A percentile compares a stretch with the other conserved stretches of the same genome.
Conservation (phyloP, 2,797 vertebrate species). For the Sparidentex hasta region DNA sequence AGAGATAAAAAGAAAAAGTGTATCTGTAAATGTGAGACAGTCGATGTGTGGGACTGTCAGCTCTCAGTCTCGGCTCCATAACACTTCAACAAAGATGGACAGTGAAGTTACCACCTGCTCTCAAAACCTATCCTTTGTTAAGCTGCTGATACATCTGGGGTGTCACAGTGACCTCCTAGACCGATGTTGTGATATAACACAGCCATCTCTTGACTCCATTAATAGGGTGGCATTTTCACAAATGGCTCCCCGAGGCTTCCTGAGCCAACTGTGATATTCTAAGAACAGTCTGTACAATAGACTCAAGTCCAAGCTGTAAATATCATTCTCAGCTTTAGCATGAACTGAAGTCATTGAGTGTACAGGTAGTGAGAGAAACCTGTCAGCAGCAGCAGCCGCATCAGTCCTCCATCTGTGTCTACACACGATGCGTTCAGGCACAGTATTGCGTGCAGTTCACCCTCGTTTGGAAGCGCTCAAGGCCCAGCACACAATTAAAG, state of each 20-base stretch:
- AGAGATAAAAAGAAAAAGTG: conserved; percentile 28
- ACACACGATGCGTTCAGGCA: background rate
- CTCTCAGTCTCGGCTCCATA: background rate
- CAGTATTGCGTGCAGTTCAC: background rate
- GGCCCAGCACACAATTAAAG: conserved; percentile 18
- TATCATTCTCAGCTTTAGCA: conserved; percentile 8
- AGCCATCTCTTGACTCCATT: conserved; percentile 34
- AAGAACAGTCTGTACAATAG: conserved; percentile 12
- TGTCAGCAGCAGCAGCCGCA: background rate
- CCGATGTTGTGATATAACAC: conserved; percentile 40
- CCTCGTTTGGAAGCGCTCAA: background rate
- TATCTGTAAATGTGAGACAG: conserved; percentile 10
- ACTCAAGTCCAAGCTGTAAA: background rate
- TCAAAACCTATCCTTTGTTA: conserved; percentile 46
- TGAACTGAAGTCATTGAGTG: background rate
- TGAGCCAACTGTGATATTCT: conserved; percentile 21
- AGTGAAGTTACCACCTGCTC: conserved; percentile 59
- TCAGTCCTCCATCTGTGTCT: background rate
- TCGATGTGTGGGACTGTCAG: background rate
- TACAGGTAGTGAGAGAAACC: conserved; percentile 1
- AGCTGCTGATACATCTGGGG: conserved; percentile 41
- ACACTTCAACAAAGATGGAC: conserved; percentile 25
- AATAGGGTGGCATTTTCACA: conserved; percentile 27
- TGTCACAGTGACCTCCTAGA: conserved; percentile 50
- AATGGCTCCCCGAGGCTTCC: background rate